Base-by-base conservation (phyloP, 1,140 invertebrate genomes). In the Tenebrio molitor region DNA sequence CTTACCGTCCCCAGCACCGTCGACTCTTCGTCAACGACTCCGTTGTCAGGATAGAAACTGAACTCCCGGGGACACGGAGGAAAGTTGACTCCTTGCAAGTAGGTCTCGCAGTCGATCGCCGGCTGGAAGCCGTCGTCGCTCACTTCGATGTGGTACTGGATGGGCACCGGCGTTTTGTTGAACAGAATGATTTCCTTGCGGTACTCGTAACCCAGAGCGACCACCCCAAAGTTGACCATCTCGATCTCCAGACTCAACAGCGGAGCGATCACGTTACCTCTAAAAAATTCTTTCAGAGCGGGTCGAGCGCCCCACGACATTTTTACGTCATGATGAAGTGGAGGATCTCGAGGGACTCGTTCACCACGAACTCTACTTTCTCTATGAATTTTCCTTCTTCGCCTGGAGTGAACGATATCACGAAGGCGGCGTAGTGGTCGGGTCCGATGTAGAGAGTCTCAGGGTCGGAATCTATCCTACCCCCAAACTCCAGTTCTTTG, bases 211-310 rank as follows among this genome's bases (percentile, higher is more conserved):
- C 78, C 75, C 41, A 86, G 69, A 0, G 84, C 71, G 8, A 83
- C 76, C 2, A 64, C 53, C 2, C 80, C 83, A 69, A 87, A 84
- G 72, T 85, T 75, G 0, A 87, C 39, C 15, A 71, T 67, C 0
- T 73, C 71, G 2, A 77, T 75, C 19, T 85, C 78, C 23, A 85
- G 84, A 63, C 80, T 78, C n/a, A 87, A 72, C 4, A 77, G 75
- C 4, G 86, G 86, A 66, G 79, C 83, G 10, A 85, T 58, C 0
- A 86, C 77, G 21, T 73, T 79, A 5, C 85, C 86, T 68, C 85
- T 86, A 58, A 42, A 81, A 80, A 29, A 29, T 29, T 29, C 25
- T 29, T 29, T 63, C 2, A 29, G 33, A 19, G 5, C 10, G 10
- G 29, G 29, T 33, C 10, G 29, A 5, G 4, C 10, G 10, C 29